A percentile compares a stretch with the other conserved stretches of the same genome.
Evolutionary conservation across 2,113 vertebrate genomes (phyloP).

Genomic region (Gallinago media): DNA sequence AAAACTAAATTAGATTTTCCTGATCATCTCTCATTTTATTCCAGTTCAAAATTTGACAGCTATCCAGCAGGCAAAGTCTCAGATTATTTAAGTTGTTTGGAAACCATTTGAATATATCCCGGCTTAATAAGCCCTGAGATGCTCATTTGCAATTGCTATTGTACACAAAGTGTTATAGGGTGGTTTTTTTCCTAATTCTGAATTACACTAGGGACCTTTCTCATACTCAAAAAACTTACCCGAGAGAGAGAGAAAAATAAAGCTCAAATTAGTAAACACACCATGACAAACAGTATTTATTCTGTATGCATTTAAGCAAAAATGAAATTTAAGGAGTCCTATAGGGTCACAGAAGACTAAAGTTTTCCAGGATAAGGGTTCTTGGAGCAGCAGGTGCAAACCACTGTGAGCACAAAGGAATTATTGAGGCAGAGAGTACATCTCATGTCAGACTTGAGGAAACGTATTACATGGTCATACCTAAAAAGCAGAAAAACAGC

Average conservation of each 20-base stretch:
- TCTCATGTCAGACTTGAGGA: neutral
- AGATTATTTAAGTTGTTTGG: neutral
- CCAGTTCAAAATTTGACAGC: neutral
- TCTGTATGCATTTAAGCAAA: neutral
- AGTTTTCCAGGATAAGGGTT: neutral
- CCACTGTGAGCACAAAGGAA: neutral
- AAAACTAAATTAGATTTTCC: neutral
- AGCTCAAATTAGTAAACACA: neutral
- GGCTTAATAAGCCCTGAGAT: neutral
- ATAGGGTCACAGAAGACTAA: neutral
- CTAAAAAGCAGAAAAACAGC: neutral
- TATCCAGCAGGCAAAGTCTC: neutral
- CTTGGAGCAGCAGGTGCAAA: neutral
- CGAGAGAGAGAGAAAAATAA: neutral
- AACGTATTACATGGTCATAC: neutral
- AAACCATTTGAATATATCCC: neutral
- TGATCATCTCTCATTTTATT: neutral
- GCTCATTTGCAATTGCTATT: neutral
- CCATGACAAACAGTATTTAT: neutral
- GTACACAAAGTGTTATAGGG: neutral
- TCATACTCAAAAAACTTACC: neutral
- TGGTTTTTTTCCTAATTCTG: neutral
- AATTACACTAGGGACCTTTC: neutral
- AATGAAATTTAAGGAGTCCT: neutral
- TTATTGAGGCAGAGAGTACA: neutral